A percentile compares a stretch with the other conserved stretches of the same genome.
These are phyloP conservation scores for Triplophysa dalaica DNA, from an alignment of 2,113 vertebrate genomes.

Conservation along the genomic window DNA sequence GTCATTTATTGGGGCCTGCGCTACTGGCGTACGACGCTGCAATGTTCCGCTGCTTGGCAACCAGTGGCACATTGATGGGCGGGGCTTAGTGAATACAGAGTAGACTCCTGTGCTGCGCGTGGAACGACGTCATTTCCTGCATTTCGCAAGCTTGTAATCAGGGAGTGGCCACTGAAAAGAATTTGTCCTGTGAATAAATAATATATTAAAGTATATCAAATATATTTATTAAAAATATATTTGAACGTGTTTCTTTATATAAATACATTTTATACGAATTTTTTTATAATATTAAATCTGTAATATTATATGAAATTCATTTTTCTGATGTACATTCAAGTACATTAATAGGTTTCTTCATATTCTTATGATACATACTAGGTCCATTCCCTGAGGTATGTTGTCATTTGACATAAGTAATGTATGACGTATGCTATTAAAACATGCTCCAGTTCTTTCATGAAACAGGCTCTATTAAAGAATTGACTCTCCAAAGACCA, in stretches of 20 bases:
- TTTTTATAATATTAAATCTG: too few relatives aligned
- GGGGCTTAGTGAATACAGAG: slow-evolving; percentile 18
- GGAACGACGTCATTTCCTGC: slow-evolving; percentile 46
- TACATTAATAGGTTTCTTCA: too few relatives aligned
- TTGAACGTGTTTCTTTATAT: too few relatives aligned
- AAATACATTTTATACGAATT: too few relatives aligned
- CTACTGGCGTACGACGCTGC: slow-evolving; percentile 38
- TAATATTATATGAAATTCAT: too few relatives aligned
- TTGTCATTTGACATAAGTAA: neutral
- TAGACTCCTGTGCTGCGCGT: slow-evolving; percentile 24
- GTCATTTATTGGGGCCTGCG: slow-evolving; percentile 37
- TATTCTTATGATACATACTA: too few relatives aligned
- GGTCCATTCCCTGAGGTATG: neutral
- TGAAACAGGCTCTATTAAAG: neutral
- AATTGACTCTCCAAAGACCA: neutral
- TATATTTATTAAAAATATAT: neutral
- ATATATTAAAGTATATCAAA: too few relatives aligned
- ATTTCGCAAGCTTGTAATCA: slow-evolving; percentile 16
- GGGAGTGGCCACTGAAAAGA: neutral
- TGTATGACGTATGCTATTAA: too few relatives aligned
- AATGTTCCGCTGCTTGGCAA: slow-evolving; percentile 34
- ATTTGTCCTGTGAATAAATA: neutral
- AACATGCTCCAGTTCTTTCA: neutral
- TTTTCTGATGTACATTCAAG: too few relatives aligned
- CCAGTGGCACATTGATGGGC: slow-evolving; percentile 34